phyloP scores from a whole-genome alignment of 2,888 invertebrate species.

The Tenthredo mesomela region DNA sequence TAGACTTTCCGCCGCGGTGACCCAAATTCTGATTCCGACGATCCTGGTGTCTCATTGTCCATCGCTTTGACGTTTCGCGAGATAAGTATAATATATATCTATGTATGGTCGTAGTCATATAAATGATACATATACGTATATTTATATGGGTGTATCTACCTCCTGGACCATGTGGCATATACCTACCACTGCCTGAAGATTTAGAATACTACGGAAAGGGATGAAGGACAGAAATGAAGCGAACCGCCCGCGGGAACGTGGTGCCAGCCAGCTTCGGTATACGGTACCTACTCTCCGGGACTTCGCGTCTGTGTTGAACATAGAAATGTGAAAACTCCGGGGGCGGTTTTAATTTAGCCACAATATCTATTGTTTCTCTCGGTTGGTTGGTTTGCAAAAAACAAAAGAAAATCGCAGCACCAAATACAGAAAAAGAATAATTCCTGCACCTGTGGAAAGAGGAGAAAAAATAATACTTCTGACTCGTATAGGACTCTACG shows the following conservation, averaged over 20 bases:
- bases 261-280: slow-evolving; percentile 15
- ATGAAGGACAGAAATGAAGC: slow-evolving; percentile 72
- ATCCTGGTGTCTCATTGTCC: slow-evolving; percentile 27
- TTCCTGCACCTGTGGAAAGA: background rate
- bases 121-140: too few relatives aligned
- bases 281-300: slow-evolving; percentile 38
- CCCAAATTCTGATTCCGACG: slow-evolving; percentile 34
- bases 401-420: slow-evolving; percentile 7
- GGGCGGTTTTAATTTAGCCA: slow-evolving; percentile 78
- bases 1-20: slow-evolving; percentile 36
- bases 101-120: too few relatives aligned
- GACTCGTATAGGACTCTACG: background rate
- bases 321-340: slow-evolving; percentile 76
- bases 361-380: slow-evolving; percentile 76
- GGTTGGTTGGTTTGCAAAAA: slow-evolving; percentile 58
- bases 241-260: slow-evolving; percentile 67
- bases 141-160: background rate
- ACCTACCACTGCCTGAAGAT: slow-evolving; percentile 10
- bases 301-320: slow-evolving; percentile 64
- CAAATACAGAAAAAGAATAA: slow-evolving; percentile 5
- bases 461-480: background rate
- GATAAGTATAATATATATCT: background rate
- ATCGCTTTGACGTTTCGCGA: slow-evolving; percentile 8
- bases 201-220: slow-evolving; percentile 24
- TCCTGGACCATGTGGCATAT: background rate